Conservation (phyloP, 2,113 vertebrate species). For the Speoplatyrhinus poulsoni region DNA sequence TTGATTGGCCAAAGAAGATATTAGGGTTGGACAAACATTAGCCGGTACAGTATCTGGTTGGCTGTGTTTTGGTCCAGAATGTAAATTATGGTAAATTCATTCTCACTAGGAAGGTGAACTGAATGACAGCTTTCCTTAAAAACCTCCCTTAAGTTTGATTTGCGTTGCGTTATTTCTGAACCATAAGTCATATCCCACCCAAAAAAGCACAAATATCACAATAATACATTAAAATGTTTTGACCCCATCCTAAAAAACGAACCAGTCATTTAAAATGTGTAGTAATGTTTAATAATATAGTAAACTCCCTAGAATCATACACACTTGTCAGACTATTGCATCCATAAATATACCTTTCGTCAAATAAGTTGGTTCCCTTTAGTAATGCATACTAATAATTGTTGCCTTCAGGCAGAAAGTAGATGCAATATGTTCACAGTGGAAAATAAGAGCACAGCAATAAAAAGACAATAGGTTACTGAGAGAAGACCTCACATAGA, state of each 20-base stretch:
- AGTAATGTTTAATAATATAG: background rate
- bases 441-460: slow-evolving; percentile 21
- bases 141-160: no score
- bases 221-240: no score
- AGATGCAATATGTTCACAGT: slow-evolving; percentile 13
- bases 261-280: no score
- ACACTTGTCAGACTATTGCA: slow-evolving; percentile 27
- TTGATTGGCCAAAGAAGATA: slow-evolving; percentile 26
- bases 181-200: no score
- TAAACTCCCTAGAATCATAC: slow-evolving; percentile 1
- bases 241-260: no score
- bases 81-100: slow-evolving; percentile 11
- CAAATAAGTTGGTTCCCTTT: slow-evolving; percentile 47
- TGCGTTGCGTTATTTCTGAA: no score
- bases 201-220: no score
- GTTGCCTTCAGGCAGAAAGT: slow-evolving; percentile 19
- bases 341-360: slow-evolving; percentile 56
- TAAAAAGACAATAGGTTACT: background rate
- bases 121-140: no score
- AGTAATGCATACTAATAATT: slow-evolving; percentile 35
- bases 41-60: slow-evolving; percentile 36
- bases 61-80: slow-evolving; percentile 27
- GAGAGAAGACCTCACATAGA: slow-evolving; percentile 16
- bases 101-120: no score
- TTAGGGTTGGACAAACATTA: background rate